Conservation (phyloP, 2,797 vertebrate species). For the Enteromius trimaculatus region DNA sequence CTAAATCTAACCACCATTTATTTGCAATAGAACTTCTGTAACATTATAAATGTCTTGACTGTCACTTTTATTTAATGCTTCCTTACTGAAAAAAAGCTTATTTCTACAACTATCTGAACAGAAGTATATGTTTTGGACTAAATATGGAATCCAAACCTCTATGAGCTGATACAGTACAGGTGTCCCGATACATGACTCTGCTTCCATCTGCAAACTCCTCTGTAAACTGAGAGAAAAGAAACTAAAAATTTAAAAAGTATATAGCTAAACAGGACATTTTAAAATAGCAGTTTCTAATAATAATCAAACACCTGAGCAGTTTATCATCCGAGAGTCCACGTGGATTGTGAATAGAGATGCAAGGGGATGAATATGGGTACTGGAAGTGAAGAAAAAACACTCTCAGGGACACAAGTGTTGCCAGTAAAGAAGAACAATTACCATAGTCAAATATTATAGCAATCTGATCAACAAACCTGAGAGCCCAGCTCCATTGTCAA, state of each 20-base stretch:
- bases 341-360: constrained; percentile 87
- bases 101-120: neutral
- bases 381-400: constrained; percentile 60
- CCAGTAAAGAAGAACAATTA: neutral
- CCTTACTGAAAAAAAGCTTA: neutral
- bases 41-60: neutral
- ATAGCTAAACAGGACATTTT: neutral
- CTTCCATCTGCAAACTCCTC: constrained; percentile 77
- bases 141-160: constrained; percentile 77
- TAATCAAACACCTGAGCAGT: constrained; percentile 81
- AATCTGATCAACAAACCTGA: constrained; percentile 70
- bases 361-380: constrained; percentile 87
- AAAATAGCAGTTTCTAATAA: neutral
- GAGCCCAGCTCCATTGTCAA: constrained; percentile 85
- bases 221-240: constrained; percentile 69
- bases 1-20: neutral
- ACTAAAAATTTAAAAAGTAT: no score
- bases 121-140: neutral
- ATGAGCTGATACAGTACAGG: constrained; percentile 95
- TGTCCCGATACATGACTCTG: constrained; percentile 83
- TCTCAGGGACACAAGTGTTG: neutral
- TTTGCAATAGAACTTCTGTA: neutral
- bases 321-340: constrained; percentile 94
- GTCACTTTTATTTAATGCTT: neutral
- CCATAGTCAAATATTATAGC: neutral